Evolutionary conservation across 1,140 invertebrate genomes (phyloP).

Genomic region (Apis florea): DNA sequence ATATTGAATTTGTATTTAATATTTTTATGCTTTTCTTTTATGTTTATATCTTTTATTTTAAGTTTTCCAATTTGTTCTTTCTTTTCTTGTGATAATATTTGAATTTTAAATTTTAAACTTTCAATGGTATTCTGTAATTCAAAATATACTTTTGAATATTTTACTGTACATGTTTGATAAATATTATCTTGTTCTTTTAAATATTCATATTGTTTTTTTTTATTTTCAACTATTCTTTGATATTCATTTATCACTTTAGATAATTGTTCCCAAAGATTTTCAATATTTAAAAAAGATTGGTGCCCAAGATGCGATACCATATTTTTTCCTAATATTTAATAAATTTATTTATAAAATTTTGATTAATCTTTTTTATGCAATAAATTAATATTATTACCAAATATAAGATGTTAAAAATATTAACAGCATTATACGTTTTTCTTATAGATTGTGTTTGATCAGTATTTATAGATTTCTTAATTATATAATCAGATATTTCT

Average conservation of each 20-base stretch:
- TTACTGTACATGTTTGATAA: slow-evolving; percentile 53
- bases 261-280: slow-evolving; percentile 67
- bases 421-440: slow-evolving; percentile 70
- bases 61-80: slow-evolving; percentile 63
- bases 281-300: slow-evolving; percentile 61
- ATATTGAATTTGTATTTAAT: slow-evolving; percentile 66
- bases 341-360: slow-evolving; percentile 17
- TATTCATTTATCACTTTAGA: slow-evolving; percentile 70
- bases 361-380: background rate
- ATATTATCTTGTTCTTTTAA: slow-evolving; percentile 73
- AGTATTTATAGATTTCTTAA: slow-evolving; percentile 58
- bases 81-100: slow-evolving; percentile 60
- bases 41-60: slow-evolving; percentile 55
- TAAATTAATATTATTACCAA: slow-evolving; percentile 63
- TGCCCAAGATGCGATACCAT: slow-evolving; percentile 57
- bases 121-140: slow-evolving; percentile 67
- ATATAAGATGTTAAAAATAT: slow-evolving; percentile 68
- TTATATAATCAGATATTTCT: slow-evolving; percentile 66
- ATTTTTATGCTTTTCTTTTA: slow-evolving; percentile 61
- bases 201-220: slow-evolving; percentile 76
- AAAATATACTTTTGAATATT: slow-evolving; percentile 67
- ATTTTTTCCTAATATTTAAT: slow-evolving; percentile 67
- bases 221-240: slow-evolving; percentile 66
- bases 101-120: slow-evolving; percentile 62
- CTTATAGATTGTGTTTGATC: slow-evolving; percentile 64